Conservation (phyloP, 2,888 invertebrate species). For the Ectemnius continuus region DNA sequence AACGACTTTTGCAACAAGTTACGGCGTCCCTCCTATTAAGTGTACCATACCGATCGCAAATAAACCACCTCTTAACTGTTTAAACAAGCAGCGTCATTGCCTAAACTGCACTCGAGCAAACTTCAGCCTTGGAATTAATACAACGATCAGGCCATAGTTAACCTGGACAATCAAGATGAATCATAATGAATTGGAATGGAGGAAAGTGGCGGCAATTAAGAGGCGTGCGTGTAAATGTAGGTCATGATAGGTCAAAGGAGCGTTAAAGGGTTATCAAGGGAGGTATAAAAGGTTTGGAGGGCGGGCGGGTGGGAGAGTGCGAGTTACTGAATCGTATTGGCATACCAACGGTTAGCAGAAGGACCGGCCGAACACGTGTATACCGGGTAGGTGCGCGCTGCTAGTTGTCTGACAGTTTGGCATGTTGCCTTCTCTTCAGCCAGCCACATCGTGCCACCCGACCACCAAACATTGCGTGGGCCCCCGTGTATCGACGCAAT, state of each 20-base stretch:
- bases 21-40: too few relatives aligned
- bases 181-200: too few relatives aligned
- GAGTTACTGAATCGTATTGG: slow-evolving; percentile 59
- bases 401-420: slow-evolving; percentile 72
- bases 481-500: slow-evolving; percentile 35
- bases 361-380: slow-evolving; percentile 63
- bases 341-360: slow-evolving; percentile 59
- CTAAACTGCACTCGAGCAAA: too few relatives aligned
- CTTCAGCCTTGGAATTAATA: too few relatives aligned
- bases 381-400: slow-evolving; percentile 46
- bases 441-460: slow-evolving; percentile 24
- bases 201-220: slow-evolving; percentile 49
- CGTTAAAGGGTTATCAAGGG: slow-evolving; percentile 67
- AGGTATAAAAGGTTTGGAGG: slow-evolving; percentile 54
- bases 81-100: too few relatives aligned
- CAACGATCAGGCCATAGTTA: too few relatives aligned
- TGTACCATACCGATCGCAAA: too few relatives aligned
- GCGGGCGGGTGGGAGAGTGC: slow-evolving; percentile 26
- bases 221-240: slow-evolving; percentile 66
- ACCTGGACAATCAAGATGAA: too few relatives aligned
- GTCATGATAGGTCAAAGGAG: slow-evolving; percentile 65
- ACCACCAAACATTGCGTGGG: slow-evolving; percentile 24
- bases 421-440: slow-evolving; percentile 69
- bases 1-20: too few relatives aligned
- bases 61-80: too few relatives aligned